phyloP scores from a whole-genome alignment of 2,113 vertebrate genomes.

The Serilophus lunatus region DNA sequence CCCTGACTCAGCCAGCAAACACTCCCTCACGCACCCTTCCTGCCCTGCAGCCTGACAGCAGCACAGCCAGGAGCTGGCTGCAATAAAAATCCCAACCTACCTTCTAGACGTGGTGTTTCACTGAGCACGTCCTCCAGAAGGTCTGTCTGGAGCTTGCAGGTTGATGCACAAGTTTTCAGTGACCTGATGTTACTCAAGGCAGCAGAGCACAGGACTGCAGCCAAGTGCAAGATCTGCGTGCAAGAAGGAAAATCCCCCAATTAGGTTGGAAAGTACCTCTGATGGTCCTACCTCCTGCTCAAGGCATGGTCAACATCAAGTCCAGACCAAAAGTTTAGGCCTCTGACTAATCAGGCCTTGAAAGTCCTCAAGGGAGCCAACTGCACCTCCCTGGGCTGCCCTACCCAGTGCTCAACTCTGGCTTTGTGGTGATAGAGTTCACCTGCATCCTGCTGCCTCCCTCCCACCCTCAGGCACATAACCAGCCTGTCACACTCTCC shows the following conservation, averaged over 20 bases:
- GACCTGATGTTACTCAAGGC: accelerated
- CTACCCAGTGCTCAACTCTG: background rate
- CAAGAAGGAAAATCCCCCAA: background rate
- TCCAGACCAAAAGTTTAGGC: background rate
- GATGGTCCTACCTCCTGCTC: background rate
- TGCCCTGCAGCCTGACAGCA: background rate
- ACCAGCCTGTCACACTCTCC: background rate
- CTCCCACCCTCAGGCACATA: background rate
- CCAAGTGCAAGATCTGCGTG: too few relatives aligned
- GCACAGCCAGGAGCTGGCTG: background rate
- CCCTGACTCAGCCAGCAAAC: background rate
- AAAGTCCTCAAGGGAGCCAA: background rate
- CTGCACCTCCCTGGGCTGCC: accelerated
- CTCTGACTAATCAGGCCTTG: background rate
- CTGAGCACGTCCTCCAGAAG: background rate
- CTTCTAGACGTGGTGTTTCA: background rate
- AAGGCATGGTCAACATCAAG: background rate
- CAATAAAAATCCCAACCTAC: background rate
- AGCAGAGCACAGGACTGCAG: accelerated
- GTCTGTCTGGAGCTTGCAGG: accelerated
- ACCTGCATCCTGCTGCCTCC: accelerated
- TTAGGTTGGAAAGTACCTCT: background rate
- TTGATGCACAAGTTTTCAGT: background rate
- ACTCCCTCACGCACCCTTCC: background rate
- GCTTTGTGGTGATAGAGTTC: background rate